Percentiles rank a stretch among this genome's conserved stretches.
Conservation (phyloP, 2,888 invertebrate genomes). For the Ennomos fuscantarius region DNA sequence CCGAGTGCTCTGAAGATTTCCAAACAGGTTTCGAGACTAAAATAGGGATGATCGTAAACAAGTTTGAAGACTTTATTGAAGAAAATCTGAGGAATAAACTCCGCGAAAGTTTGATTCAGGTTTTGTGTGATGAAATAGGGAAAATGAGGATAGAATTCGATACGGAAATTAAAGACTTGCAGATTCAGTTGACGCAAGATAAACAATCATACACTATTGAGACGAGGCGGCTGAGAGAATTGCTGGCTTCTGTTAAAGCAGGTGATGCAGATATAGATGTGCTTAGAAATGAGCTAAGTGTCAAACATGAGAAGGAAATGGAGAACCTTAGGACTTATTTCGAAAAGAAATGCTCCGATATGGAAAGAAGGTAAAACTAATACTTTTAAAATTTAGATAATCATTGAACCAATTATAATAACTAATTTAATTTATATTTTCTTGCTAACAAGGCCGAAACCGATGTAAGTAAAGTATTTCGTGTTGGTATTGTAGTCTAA, state of each 20-base stretch:
- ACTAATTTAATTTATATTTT: slow-evolving; percentile 37
- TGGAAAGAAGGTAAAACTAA: slow-evolving; percentile 88
- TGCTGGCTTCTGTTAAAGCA: slow-evolving; percentile 84
- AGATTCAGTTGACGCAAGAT: slow-evolving; percentile 82
- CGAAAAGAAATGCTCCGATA: slow-evolving; percentile 91
- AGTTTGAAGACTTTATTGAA: slow-evolving; percentile 69
- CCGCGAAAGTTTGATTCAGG: slow-evolving; percentile 83
- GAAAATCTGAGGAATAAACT: slow-evolving; percentile 75
- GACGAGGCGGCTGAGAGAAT: slow-evolving; percentile 79
- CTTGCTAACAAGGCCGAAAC: slow-evolving; percentile 59
- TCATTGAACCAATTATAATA: slow-evolving; percentile 16
- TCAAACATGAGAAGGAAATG: slow-evolving; percentile 90
- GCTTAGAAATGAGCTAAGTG: slow-evolving; percentile 85
- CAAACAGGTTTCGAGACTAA: slow-evolving; percentile 71
- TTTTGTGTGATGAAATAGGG: slow-evolving; percentile 82
- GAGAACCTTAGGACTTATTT: slow-evolving; percentile 92
- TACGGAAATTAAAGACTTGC: slow-evolving; percentile 69
- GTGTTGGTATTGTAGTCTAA: no score
- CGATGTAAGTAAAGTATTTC: slow-evolving; percentile 51
- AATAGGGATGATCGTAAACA: slow-evolving; percentile 61
- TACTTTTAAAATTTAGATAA: neutral
- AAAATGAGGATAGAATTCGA: slow-evolving; percentile 74
- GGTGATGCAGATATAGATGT: slow-evolving; percentile 84
- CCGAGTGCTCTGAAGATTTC: slow-evolving; percentile 69
- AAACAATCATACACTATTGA: slow-evolving; percentile 84